Evolutionary conservation across 2,113 vertebrate genomes (phyloP).

Genomic region (Pseudopipra pipra): DNA sequence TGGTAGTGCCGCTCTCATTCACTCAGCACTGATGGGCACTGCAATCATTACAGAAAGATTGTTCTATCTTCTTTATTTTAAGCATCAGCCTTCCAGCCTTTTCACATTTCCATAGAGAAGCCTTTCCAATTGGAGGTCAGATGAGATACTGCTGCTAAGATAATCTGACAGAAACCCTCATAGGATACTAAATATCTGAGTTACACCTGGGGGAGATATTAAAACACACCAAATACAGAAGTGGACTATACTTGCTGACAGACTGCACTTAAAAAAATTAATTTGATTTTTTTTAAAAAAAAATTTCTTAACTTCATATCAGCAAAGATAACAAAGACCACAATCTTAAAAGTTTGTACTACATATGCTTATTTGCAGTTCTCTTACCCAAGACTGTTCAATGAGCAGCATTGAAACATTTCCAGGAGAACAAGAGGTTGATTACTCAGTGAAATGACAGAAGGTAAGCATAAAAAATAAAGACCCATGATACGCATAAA

Average conservation of each 20-base stretch:
- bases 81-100: neutral
- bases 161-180: neutral
- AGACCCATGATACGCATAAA: neutral
- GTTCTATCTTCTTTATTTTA: slow-evolving; percentile 20
- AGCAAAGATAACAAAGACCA: neutral
- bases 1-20: neutral
- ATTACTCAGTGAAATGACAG: neutral
- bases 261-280: neutral
- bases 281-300: neutral
- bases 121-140: neutral
- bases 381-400: neutral
- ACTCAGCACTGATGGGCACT: neutral
- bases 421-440: neutral
- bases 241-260: neutral
- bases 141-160: neutral
- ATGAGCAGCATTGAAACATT: neutral
- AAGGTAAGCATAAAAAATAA: neutral
- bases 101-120: neutral
- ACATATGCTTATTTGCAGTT: neutral
- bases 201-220: neutral
- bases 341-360: neutral
- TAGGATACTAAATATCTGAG: slow-evolving; percentile 6
- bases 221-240: neutral
- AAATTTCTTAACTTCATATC: neutral
- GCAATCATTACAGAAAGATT: slow-evolving; percentile 15